Percentiles rank a stretch among this genome's conserved stretches.
Evolutionary conservation across 2,888 invertebrate species (phyloP).

Genomic region (Colletes collaris): DNA sequence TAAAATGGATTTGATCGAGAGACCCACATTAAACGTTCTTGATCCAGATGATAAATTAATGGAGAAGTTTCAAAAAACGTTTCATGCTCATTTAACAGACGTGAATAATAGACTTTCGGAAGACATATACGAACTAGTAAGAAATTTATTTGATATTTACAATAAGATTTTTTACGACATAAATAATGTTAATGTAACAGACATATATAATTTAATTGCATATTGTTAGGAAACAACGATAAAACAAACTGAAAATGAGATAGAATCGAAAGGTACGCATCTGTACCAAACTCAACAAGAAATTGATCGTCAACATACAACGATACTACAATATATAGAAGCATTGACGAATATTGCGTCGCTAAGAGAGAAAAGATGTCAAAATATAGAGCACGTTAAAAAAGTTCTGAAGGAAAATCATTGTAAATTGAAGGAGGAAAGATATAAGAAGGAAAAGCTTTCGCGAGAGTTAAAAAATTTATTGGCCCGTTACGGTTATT

Average conservation of each 20-base stretch:
- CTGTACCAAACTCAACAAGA: slow-evolving; percentile 87
- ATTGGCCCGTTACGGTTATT: slow-evolving; percentile 85
- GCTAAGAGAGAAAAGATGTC: slow-evolving; percentile 85
- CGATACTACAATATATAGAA: slow-evolving; percentile 85
- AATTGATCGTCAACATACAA: slow-evolving; percentile 84
- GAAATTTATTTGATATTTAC: slow-evolving; percentile 42
- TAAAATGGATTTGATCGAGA: slow-evolving; percentile 19
- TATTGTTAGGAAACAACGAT: slow-evolving; percentile 81
- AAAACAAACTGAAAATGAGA: slow-evolving; percentile 84
- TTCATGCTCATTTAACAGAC: slow-evolving; percentile 87
- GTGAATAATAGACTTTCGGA: slow-evolving; percentile 87
- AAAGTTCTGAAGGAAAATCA: slow-evolving; percentile 83
- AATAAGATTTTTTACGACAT: too few relatives aligned
- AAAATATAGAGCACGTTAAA: slow-evolving; percentile 83
- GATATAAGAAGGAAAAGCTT: slow-evolving; percentile 68
- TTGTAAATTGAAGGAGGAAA: slow-evolving; percentile 83
- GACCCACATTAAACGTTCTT: slow-evolving; percentile 84
- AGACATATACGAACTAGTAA: slow-evolving; percentile 88
- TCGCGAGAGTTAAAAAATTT: slow-evolving; percentile 85
- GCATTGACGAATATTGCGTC: slow-evolving; percentile 84
- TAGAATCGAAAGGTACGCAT: slow-evolving; percentile 85
- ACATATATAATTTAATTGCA: slow-evolving; percentile 3
- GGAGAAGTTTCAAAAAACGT: slow-evolving; percentile 88
- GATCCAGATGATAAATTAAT: slow-evolving; percentile 90
- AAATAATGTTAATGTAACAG: background rate